These are phyloP conservation scores for Fulmarus glacialis DNA, from an alignment of 2,113 vertebrate genomes.

Conservation along the genomic window DNA sequence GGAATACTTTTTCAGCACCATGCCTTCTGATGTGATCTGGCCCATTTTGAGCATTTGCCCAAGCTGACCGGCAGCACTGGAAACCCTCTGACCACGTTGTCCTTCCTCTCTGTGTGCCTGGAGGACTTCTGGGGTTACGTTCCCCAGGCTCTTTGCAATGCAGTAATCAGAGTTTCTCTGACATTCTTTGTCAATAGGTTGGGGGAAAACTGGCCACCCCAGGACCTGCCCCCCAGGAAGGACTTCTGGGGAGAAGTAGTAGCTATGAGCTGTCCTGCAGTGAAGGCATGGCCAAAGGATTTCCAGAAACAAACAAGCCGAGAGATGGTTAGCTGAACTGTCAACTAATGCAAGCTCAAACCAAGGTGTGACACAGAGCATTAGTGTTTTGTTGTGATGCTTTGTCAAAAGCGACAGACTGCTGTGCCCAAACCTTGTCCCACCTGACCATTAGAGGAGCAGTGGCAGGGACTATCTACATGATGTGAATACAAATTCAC, in stretches of 20 bases:
- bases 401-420: not conserved
- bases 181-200: not conserved
- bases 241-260: not conserved
- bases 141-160: not conserved
- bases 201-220: not conserved
- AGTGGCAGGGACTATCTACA: not conserved
- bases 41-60: not conserved
- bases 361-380: too few relatives aligned
- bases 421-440: not conserved
- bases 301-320: not conserved
- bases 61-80: not conserved
- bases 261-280: not conserved
- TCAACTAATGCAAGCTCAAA: not conserved
- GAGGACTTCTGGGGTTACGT: not conserved
- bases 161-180: not conserved
- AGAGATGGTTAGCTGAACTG: not conserved
- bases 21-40: not conserved
- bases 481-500: not conserved
- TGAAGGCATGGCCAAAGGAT: not conserved
- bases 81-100: not conserved
- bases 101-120: not conserved
- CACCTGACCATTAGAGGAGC: accelerated
- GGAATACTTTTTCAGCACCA: not conserved
- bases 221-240: not conserved
- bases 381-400: not conserved